Conservation (phyloP, 2,797 vertebrate species). For the Tenualosa thibaudeaui region DNA sequence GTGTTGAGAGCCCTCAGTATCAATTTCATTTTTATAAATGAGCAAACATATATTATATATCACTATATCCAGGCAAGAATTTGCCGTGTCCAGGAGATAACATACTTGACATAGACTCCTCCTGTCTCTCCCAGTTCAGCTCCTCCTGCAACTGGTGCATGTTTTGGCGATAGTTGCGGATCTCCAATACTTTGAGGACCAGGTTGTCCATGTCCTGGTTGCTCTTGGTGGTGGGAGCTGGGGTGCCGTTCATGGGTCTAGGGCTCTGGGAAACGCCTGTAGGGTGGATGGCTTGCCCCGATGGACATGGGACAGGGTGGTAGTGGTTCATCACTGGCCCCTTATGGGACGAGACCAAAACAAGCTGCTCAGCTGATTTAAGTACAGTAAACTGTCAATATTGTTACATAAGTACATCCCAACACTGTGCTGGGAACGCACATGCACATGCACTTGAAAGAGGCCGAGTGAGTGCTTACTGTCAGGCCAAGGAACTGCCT, state of each 20-base stretch:
- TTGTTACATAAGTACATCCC: neutral
- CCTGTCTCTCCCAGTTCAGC: slow-evolving; percentile 76
- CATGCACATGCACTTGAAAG: neutral
- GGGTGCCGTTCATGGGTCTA: neutral
- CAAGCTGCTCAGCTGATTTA: neutral
- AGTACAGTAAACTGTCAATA: neutral
- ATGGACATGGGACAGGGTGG: neutral
- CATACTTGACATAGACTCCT: slow-evolving; percentile 68
- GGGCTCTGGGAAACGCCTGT: neutral
- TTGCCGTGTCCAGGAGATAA: neutral
- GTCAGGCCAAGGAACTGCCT: slow-evolving; percentile 72
- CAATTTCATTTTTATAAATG: no score
- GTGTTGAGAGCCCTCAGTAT: no score
- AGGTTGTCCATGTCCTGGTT: slow-evolving; percentile 64
- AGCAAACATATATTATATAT: no score
- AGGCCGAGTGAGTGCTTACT: neutral
- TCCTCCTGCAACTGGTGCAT: slow-evolving; percentile 73
- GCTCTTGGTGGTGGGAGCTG: slow-evolving; percentile 25
- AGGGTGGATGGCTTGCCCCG: neutral
- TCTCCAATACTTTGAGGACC: slow-evolving; percentile 66
- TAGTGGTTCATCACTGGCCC: neutral
- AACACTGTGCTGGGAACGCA: neutral
- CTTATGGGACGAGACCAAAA: neutral
- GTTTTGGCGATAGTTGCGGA: slow-evolving; percentile 68
- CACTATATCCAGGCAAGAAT: no score